These are phyloP conservation scores for Adelges cooleyi DNA, from an alignment of 1,140 invertebrate species.

Conservation along the genomic window DNA sequence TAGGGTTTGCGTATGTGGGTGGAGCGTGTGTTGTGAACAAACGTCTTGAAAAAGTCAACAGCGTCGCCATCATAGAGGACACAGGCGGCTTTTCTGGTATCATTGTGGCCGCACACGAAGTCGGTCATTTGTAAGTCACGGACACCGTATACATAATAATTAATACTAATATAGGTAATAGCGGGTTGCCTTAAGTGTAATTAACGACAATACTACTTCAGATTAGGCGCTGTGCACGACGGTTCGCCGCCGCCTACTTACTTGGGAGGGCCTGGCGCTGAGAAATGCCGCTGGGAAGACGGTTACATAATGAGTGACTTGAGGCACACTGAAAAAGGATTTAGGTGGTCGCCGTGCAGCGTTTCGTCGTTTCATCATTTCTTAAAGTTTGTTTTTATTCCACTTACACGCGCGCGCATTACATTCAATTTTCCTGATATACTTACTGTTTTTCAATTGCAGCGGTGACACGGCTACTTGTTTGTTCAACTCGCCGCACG, in stretches of 20 bases:
- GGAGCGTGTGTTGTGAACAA: constrained; percentile 93
- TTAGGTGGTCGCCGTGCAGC: constrained; percentile 86
- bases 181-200: constrained; percentile 33
- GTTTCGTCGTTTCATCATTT: constrained; percentile 93
- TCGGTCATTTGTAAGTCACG: constrained; percentile 83
- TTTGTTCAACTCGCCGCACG: constrained; percentile 84
- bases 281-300: constrained; percentile 90
- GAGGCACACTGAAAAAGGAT: constrained; percentile 84
- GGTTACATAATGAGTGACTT: constrained; percentile 94
- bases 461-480: constrained; percentile 90
- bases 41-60: constrained; percentile 88
- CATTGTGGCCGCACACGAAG: constrained; percentile 91
- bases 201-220: no score
- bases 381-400: constrained; percentile 58
- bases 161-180: constrained; percentile 14
- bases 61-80: constrained; percentile 91
- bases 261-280: constrained; percentile 85
- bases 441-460: constrained; percentile 35
- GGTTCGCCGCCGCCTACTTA: constrained; percentile 88
- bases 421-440: no score
- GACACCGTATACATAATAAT: constrained; percentile 30
- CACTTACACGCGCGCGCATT: no score
- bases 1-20: constrained; percentile 90
- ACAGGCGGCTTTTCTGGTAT: constrained; percentile 92
- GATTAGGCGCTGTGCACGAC: constrained; percentile 86